These are phyloP conservation scores for Gymnocephalus cernua DNA, from an alignment of 2,113 vertebrate genomes.

Conservation along the genomic window DNA sequence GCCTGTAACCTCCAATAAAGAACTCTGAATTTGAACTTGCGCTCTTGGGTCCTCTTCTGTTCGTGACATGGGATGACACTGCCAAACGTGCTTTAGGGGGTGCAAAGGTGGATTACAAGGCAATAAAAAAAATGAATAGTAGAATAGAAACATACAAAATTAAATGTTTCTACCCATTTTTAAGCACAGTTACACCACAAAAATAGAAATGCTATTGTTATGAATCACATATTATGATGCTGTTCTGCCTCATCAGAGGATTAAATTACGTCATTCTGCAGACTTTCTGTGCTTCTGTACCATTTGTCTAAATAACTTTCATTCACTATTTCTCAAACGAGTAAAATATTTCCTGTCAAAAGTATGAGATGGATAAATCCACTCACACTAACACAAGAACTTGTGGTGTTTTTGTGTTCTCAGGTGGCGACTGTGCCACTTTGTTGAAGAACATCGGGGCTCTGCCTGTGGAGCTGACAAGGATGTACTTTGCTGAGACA, in stretches of 20 bases:
- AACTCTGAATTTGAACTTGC: no score
- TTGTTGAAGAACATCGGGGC: slow-evolving; percentile 96
- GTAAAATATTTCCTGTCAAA: neutral
- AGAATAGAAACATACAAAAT: neutral
- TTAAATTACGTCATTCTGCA: neutral
- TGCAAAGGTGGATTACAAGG: slow-evolving; percentile 5
- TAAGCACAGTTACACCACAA: neutral
- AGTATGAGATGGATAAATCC: neutral
- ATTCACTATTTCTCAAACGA: neutral
- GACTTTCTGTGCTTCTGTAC: neutral
- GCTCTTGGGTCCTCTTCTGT: no score
- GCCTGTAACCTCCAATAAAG: no score
- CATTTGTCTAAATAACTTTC: slow-evolving; percentile 3
- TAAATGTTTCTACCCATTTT: neutral
- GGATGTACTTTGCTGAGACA: slow-evolving; percentile 95
- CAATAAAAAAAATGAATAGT: neutral
- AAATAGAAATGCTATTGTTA: neutral
- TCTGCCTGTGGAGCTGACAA: slow-evolving; percentile 91
- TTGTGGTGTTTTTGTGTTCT: slow-evolving; percentile 15
- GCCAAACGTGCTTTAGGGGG: slow-evolving; percentile 4
- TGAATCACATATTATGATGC: neutral
- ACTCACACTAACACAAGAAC: neutral
- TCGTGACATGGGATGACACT: no score
- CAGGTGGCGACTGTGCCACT: slow-evolving; percentile 95
- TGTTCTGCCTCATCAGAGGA: neutral